A percentile compares a stretch with the other conserved stretches of the same genome.
These are phyloP conservation scores for Platysternon megacephalum DNA, from an alignment of 2,113 vertebrate genomes.

Conservation along the genomic window DNA sequence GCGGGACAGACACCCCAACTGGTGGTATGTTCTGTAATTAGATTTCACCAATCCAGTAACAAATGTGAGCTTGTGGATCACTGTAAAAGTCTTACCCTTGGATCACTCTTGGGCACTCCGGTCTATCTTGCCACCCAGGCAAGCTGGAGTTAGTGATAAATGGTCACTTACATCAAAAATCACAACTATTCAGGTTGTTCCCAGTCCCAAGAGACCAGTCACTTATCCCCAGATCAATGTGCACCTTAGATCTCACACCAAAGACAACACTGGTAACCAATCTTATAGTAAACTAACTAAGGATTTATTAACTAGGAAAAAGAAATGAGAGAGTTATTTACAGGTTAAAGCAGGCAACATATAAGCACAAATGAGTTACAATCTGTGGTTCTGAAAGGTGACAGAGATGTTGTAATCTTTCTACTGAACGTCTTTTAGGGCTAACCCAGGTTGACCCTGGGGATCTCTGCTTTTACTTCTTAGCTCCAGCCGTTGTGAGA, in stretches of 20 bases:
- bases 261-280: neutral
- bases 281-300: neutral
- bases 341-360: neutral
- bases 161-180: neutral
- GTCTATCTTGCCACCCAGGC: neutral
- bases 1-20: neutral
- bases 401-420: neutral
- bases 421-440: neutral
- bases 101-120: neutral
- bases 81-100: neutral
- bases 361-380: neutral
- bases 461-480: neutral
- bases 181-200: neutral
- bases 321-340: neutral
- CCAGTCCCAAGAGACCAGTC: neutral
- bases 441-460: neutral
- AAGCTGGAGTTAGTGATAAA: neutral
- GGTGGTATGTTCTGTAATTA: neutral
- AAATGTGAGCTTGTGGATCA: neutral
- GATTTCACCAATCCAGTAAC: neutral
- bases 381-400: neutral
- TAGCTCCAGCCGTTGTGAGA: neutral
- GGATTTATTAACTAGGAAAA: neutral
- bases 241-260: neutral
- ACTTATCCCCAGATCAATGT: neutral